These are phyloP conservation scores for Augochlorella aurata DNA, from an alignment of 2,888 invertebrate genomes.

Conservation along the genomic window DNA sequence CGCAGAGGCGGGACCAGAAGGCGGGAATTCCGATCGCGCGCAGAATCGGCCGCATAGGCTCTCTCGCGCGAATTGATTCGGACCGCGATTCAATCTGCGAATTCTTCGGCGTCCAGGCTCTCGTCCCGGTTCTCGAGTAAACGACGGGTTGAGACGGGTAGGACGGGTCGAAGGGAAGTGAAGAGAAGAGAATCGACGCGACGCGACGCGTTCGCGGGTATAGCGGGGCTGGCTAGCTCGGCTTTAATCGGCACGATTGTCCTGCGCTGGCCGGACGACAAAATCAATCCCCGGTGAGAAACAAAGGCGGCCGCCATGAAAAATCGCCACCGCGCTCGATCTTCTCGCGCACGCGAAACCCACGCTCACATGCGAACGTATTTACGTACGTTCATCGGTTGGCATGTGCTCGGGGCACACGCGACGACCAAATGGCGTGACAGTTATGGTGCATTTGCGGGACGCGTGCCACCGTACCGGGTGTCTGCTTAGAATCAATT, in stretches of 20 bases:
- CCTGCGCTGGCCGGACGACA: slow-evolving; percentile 48
- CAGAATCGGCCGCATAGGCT: slow-evolving; percentile 54
- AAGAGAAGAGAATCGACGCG: neutral
- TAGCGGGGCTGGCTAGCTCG: neutral
- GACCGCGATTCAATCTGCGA: slow-evolving; percentile 74
- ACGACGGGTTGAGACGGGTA: neutral
- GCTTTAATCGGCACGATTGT: slow-evolving; percentile 35
- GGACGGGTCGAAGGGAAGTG: neutral
- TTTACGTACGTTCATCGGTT: slow-evolving; percentile 35
- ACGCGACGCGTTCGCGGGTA: slow-evolving; percentile 3
- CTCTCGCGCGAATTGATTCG: slow-evolving; percentile 39
- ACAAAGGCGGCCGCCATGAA: slow-evolving; percentile 62
- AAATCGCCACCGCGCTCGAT: slow-evolving; percentile 60
- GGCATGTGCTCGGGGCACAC: slow-evolving; percentile 48
- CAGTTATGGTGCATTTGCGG: slow-evolving; percentile 66
- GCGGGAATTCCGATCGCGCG: slow-evolving; percentile 62
- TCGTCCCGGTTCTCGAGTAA: slow-evolving; percentile 25
- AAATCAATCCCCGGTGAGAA: slow-evolving; percentile 70
- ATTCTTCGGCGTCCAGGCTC: slow-evolving; percentile 62
- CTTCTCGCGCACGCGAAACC: slow-evolving; percentile 57
- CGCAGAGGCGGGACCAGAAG: slow-evolving; percentile 15
- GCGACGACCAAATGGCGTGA: slow-evolving; percentile 67
- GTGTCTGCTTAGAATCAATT: slow-evolving; percentile 63
- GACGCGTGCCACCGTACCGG: slow-evolving; percentile 66
- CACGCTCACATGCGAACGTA: slow-evolving; percentile 25